These are phyloP conservation scores for Dreissena rostriformis DNA, from an alignment of 1,140 invertebrate species.

Conservation along the genomic window DNA sequence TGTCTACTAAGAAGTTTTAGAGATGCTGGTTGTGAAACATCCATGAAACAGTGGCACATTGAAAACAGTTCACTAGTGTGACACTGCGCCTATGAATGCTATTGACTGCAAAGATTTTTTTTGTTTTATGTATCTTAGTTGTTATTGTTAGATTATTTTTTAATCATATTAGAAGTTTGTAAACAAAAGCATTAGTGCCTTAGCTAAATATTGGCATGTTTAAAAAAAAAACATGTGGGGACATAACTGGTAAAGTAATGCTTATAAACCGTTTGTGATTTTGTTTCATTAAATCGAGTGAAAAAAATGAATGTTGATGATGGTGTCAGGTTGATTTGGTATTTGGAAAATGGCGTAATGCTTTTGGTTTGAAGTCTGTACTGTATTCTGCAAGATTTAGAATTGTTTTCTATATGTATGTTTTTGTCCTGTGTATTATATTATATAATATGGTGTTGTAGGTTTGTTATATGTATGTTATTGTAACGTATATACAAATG, in stretches of 20 bases:
- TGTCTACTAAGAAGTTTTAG: constrained; percentile 21
- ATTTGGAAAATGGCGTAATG: constrained; percentile 6
- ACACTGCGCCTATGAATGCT: not conserved
- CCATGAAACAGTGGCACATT: not conserved
- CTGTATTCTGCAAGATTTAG: constrained; percentile 8
- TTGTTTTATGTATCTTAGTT: constrained; percentile 1
- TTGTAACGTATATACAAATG: not conserved
- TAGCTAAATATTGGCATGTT: no score
- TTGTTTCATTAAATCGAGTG: not conserved
- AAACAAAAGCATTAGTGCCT: constrained; percentile 6
- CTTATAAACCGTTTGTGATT: not conserved
- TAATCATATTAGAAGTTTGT: not conserved
- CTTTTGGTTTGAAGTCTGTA: constrained; percentile 3
- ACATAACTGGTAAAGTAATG: no score
- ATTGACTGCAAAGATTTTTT: not conserved
- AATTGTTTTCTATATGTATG: constrained; percentile 2
- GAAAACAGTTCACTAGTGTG: not conserved
- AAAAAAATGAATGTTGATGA: not conserved
- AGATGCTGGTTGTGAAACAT: not conserved
- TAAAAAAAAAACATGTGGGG: no score
- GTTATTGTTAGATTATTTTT: constrained; percentile 13
- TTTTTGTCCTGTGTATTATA: constrained; percentile 1
- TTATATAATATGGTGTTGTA: not conserved
- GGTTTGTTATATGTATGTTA: not conserved
- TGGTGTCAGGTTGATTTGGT: not conserved